Percentiles rank a stretch among this genome's conserved stretches.
phyloP scores from a whole-genome alignment of 2,888 invertebrate genomes.

The Dione juno region DNA sequence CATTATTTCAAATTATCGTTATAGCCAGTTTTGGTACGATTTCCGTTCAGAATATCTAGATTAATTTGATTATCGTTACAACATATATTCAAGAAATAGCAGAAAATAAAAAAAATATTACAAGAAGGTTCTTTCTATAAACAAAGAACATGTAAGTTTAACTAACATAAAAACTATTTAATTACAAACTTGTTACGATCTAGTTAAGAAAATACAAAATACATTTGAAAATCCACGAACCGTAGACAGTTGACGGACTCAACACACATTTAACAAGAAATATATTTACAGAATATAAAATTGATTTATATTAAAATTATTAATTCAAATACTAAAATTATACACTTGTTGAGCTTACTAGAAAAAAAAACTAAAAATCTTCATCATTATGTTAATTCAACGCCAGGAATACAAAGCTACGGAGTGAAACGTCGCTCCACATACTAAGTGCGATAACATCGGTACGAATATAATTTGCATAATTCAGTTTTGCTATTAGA shows the following conservation, averaged over 20 bases:
- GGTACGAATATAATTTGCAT: conserved; percentile 15
- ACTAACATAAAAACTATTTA: background rate
- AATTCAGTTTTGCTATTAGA: conserved; percentile 17
- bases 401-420: conserved; percentile 11
- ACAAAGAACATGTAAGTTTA: background rate
- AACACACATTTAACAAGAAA: background rate
- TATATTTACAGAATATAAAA: background rate
- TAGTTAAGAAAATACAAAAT: background rate
- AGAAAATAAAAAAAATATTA: background rate
- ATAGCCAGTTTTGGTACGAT: no score
- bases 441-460: conserved; percentile 34
- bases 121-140: background rate
- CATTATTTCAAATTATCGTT: no score
- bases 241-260: background rate
- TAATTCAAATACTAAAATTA: conserved; percentile 4
- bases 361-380: conserved; percentile 2
- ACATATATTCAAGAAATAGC: background rate
- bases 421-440: conserved; percentile 26
- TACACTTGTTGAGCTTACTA: conserved; percentile 1
- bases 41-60: no score
- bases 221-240: conserved; percentile 2
- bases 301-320: conserved; percentile 19
- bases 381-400: conserved; percentile 21
- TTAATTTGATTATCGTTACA: no score
- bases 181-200: background rate